Evolutionary conservation across 2,113 vertebrate species (phyloP).

Genomic region (Syngnathus typhle): DNA sequence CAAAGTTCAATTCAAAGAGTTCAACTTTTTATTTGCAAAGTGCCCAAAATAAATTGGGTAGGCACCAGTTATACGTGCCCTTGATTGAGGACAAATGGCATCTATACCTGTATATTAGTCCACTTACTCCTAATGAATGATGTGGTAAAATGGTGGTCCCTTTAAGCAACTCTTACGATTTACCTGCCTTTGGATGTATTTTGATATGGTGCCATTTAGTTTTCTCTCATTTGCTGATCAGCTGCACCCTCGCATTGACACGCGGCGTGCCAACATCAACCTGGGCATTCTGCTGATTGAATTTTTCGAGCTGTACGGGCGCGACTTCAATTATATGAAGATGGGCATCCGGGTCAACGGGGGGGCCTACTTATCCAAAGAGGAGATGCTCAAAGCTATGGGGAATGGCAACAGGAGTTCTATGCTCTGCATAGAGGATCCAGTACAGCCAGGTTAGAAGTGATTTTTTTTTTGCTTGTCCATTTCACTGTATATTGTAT

Average conservation of each 20-base stretch:
- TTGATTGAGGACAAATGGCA: background rate
- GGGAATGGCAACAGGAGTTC: conserved; percentile 89
- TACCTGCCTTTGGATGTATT: background rate
- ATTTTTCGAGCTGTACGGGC: conserved; percentile 96
- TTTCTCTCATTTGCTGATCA: conserved; percentile 48
- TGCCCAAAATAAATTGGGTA: too few species aligned
- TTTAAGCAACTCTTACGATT: background rate
- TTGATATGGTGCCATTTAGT: background rate
- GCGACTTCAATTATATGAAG: conserved; percentile 96
- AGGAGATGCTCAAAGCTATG: conserved; percentile 90
- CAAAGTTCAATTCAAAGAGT: too few species aligned
- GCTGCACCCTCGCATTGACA: conserved; percentile 94
- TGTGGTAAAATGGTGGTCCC: background rate
- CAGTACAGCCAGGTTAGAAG: conserved; percentile 80
- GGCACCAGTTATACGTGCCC: background rate
- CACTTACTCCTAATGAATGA: too few species aligned
- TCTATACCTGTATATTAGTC: background rate
- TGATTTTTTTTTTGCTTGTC: background rate
- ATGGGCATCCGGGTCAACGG: conserved; percentile 92
- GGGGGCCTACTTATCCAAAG: conserved; percentile 90
- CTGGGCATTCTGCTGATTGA: conserved; percentile 97
- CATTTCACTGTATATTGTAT: background rate
- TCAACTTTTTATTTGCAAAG: too few species aligned
- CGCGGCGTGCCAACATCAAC: conserved; percentile 85
- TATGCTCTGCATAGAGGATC: conserved; percentile 96